These are phyloP conservation scores for Chauna torquata DNA, from an alignment of 2,113 vertebrate genomes.

Conservation along the genomic window DNA sequence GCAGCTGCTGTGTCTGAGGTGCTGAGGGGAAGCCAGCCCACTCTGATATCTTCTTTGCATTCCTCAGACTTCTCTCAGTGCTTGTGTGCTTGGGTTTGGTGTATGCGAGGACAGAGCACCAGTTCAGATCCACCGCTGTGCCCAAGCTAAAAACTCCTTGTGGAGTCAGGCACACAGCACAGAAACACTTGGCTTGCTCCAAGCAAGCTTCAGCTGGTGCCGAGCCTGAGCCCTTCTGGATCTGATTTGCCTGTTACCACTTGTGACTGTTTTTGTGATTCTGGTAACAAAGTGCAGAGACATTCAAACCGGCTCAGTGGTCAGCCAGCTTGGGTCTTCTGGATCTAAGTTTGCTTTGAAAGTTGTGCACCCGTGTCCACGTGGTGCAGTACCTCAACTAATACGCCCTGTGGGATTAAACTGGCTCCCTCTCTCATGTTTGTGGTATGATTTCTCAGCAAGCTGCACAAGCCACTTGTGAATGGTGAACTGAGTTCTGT, in stretches of 20 bases:
- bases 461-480: background rate
- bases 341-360: background rate
- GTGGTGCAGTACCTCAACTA: background rate
- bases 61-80: background rate
- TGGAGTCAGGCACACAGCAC: background rate
- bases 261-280: background rate
- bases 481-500: background rate
- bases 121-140: background rate
- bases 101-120: background rate
- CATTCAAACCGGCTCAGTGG: background rate
- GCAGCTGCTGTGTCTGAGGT: background rate
- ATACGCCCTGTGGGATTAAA: too few species aligned
- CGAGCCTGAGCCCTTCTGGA: background rate
- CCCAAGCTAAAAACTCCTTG: background rate
- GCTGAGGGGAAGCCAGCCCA: background rate
- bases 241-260: background rate
- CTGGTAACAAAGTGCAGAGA: background rate
- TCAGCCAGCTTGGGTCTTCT: background rate
- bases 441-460: background rate
- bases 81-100: background rate
- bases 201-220: background rate
- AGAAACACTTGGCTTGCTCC: background rate
- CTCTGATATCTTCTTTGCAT: background rate
- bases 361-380: background rate
- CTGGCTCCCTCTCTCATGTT: background rate